Conservation (phyloP, 2,888 invertebrate species). For the Nasonia oneida region DNA sequence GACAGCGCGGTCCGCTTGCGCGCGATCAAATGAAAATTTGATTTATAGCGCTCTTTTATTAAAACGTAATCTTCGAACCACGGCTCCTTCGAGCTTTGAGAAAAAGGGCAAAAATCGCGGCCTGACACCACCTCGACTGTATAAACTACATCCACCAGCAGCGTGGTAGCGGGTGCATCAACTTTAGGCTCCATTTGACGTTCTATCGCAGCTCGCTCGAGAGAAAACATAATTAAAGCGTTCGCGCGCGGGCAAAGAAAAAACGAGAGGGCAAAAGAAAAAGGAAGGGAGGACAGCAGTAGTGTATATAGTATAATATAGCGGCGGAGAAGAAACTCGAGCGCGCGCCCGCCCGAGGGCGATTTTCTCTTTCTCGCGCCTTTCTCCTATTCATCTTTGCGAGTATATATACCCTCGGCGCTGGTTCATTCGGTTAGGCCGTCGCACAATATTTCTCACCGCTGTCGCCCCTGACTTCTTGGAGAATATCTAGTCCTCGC, state of each 20-base stretch:
- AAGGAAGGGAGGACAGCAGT: not conserved
- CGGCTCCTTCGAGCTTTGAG: not conserved
- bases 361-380: conserved; percentile 49
- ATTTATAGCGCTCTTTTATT: conserved; percentile 15
- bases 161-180: not conserved
- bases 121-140: not conserved
- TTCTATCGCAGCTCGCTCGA: not conserved
- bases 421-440: conserved; percentile 54
- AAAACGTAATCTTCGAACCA: conserved; percentile 15
- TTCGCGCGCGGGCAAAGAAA: not conserved
- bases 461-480: conserved; percentile 38
- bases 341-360: conserved; percentile 33
- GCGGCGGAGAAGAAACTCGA: conserved; percentile 23
- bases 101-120: not conserved
- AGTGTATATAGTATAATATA: not conserved
- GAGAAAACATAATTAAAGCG: conserved; percentile 52
- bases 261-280: not conserved
- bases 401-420: conserved; percentile 27
- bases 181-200: conserved; percentile 19
- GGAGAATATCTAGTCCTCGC: conserved; percentile 20
- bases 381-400: conserved; percentile 49
- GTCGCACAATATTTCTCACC: conserved; percentile 53
- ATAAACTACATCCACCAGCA: not conserved
- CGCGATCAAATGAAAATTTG: conserved; percentile 21
- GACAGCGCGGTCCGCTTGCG: not conserved